phyloP scores from a whole-genome alignment of 2,888 invertebrate species.

The Congeria kusceri region DNA sequence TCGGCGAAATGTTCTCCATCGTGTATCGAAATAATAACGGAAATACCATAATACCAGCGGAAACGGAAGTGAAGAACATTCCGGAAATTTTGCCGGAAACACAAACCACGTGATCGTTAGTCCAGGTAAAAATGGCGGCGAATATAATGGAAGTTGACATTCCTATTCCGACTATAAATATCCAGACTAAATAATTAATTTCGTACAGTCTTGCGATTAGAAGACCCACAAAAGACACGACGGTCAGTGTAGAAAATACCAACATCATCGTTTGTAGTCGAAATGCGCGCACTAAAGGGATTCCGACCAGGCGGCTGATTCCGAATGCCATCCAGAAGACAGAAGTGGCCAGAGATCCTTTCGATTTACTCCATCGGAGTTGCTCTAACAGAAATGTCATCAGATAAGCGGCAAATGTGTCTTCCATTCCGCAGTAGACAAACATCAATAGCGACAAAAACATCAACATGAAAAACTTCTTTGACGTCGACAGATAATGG shows the following conservation, averaged over 20 bases:
- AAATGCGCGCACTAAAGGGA: slow-evolving; percentile 81
- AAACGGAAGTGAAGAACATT: slow-evolving; percentile 44
- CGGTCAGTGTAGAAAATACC: slow-evolving; percentile 62
- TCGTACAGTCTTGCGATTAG: slow-evolving; percentile 30
- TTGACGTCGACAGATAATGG: slow-evolving; percentile 2
- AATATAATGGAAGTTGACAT: slow-evolving; percentile 85
- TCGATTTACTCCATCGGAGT: slow-evolving; percentile 75
- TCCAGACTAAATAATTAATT: slow-evolving; percentile 68
- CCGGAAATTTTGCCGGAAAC: slow-evolving; percentile 53
- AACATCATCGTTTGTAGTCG: slow-evolving; percentile 80
- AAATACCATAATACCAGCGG: slow-evolving; percentile 47
- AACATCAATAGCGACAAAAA: slow-evolving; percentile 36
- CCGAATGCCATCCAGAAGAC: slow-evolving; percentile 85
- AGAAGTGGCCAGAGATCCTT: slow-evolving; percentile 80
- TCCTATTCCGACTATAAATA: slow-evolving; percentile 81
- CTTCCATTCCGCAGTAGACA: slow-evolving; percentile 46
- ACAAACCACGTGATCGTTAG: slow-evolving; percentile 33
- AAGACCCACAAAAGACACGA: slow-evolving; percentile 43
- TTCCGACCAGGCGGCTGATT: slow-evolving; percentile 79
- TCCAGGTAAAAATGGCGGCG: slow-evolving; percentile 60
- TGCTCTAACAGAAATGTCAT: slow-evolving; percentile 60
- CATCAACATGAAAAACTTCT: slow-evolving; percentile 23
- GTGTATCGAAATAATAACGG: slow-evolving; percentile 54
- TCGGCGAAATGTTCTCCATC: slow-evolving; percentile 42
- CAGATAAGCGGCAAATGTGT: slow-evolving; percentile 48